phyloP scores from a whole-genome alignment of 2,797 vertebrate genomes.

The Microhierax caerulescens region DNA sequence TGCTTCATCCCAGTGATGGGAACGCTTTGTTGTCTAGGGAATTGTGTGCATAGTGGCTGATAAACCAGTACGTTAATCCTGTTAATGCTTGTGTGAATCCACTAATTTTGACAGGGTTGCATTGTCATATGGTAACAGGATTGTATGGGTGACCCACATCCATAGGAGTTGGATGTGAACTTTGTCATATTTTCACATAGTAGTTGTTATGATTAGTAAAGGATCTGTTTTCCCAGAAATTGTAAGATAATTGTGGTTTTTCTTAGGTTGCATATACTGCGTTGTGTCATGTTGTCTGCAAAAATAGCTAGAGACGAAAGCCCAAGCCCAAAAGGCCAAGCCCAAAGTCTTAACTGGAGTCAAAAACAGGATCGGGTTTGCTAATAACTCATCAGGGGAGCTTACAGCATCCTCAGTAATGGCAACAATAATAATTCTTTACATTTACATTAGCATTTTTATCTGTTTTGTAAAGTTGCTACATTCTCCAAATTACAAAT shows the following conservation, averaged over 20 bases:
- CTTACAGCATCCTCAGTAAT: neutral
- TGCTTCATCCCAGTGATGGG: neutral
- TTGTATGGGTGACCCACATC: neutral
- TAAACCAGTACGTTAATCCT: slow-evolving; percentile 42
- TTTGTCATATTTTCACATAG: neutral
- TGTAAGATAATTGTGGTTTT: neutral
- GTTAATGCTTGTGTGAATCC: neutral
- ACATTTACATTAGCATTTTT: neutral
- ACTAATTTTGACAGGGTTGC: neutral
- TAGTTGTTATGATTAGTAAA: neutral
- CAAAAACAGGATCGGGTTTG: neutral
- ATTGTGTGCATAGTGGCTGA: neutral
- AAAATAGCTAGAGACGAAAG: too few species aligned
- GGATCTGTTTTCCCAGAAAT: neutral
- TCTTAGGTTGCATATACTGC: neutral
- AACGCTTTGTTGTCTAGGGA: neutral
- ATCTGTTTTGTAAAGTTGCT: neutral
- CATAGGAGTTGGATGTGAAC: neutral
- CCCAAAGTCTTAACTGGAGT: neutral
- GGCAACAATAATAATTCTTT: neutral
- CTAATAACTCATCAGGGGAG: neutral
- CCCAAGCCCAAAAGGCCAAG: neutral
- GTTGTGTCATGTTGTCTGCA: neutral
- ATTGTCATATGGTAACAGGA: neutral
- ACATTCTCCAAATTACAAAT: neutral